phyloP scores from a whole-genome alignment of 2,113 vertebrate genomes.

The Microtus pennsylvanicus region DNA sequence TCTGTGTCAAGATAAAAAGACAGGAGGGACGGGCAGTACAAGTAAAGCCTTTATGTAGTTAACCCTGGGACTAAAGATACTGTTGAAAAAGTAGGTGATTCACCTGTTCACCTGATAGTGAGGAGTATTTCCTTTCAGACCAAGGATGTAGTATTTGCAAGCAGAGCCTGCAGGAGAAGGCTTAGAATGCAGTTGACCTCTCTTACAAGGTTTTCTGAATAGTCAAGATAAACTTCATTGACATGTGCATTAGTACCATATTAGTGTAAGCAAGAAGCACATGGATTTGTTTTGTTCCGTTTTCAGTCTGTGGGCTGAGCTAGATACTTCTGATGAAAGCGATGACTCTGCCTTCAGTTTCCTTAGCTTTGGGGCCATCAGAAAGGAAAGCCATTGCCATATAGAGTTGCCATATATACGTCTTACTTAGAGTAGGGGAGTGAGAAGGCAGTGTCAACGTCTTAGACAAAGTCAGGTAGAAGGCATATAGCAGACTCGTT shows the following conservation, averaged over 20 bases:
- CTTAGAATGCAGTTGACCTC: background rate
- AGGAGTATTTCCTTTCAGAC: slow-evolving; percentile 15
- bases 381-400: background rate
- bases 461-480: too few relatives aligned
- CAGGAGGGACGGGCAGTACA: too few relatives aligned
- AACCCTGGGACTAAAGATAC: background rate
- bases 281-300: background rate
- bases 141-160: background rate
- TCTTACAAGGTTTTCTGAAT: background rate
- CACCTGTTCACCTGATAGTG: background rate
- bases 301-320: background rate
- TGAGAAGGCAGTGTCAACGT: too few relatives aligned
- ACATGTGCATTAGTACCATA: background rate
- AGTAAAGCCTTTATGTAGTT: background rate
- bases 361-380: background rate
- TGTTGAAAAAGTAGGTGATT: background rate
- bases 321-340: background rate
- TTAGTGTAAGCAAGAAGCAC: too few relatives aligned
- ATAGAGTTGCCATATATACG: too few relatives aligned
- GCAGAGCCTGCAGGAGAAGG: background rate
- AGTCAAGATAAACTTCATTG: background rate
- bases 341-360: background rate
- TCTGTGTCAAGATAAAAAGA: background rate
- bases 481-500: too few relatives aligned
- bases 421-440: too few relatives aligned